Conservation (phyloP, 1,140 invertebrate genomes). For the Papilio polytes region DNA sequence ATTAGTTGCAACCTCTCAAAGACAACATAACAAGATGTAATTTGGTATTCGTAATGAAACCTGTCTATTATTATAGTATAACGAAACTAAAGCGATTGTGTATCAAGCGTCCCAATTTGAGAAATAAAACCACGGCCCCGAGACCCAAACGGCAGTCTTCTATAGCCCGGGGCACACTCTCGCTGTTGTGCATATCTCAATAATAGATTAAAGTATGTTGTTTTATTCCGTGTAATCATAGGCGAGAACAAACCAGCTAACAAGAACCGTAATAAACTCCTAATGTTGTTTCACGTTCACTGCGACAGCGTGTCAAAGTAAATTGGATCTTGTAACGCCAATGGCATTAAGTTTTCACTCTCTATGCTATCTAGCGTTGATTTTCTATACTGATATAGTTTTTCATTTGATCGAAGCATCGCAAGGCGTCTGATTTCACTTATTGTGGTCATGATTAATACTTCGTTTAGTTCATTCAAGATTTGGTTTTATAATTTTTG, state of each 20-base stretch:
- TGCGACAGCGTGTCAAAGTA: conserved; percentile 45
- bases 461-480: conserved; percentile 31
- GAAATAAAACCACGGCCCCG: conserved; percentile 48
- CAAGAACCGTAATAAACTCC: conserved; percentile 13
- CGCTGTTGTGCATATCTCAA: conserved; percentile 47
- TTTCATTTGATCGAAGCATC: conserved; percentile 61
- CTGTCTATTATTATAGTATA: conserved; percentile 7
- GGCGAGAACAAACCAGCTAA: conserved; percentile 40
- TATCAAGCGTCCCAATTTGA: conserved; percentile 48
- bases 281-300: background rate
- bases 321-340: conserved; percentile 54
- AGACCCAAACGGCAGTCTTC: conserved; percentile 50
- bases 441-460: conserved; percentile 52
- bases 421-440: conserved; percentile 64
- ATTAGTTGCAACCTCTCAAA: conserved; percentile 17
- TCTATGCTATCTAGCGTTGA: conserved; percentile 67
- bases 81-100: conserved; percentile 15
- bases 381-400: conserved; percentile 75
- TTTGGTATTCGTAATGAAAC: conserved; percentile 23
- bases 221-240: conserved; percentile 47
- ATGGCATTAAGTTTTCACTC: conserved; percentile 68
- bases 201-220: conserved; percentile 50
- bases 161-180: conserved; percentile 46
- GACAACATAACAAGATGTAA: conserved; percentile 17
- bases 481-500: background rate